Evolutionary conservation across 2,113 vertebrate genomes (phyloP), one percentile per base, ranked within the genome.

Genomic region (Atractosteus spatula): DNA sequence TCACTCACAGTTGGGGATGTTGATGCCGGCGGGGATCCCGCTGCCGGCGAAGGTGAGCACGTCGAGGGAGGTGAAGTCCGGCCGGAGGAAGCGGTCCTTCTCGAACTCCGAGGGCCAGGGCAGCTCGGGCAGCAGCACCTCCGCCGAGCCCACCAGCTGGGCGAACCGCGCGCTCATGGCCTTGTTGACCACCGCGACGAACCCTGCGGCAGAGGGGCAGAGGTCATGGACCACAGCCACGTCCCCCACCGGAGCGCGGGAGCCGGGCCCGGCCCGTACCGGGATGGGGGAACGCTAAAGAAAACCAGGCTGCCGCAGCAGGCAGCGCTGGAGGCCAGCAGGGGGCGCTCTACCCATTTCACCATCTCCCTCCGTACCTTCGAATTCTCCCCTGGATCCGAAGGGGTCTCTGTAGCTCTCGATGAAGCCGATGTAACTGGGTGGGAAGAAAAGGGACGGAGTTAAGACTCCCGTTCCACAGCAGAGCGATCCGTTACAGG

Each of bases 321-420:
- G 29, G 29, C 29, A 29, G 29, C 29, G 29, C 29, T 29, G 29
- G 29, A 29, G 29, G 29, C 29, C 29, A 29, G 29, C 29, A 29
- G 29, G 29, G 29, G 29, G 29, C 29, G 29, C 29, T 2, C 29
- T 29, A 29, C 29, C 29, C 29, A 29, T 29, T 29, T 29, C 29
- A 29, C 29, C 29, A 2, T 10, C 17, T 2, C 11, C 11, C 56
- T 1, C 63, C 61, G 73, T 86, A 94, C 95, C 95, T 95, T 97
- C 95, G 90, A 97, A 97, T 81, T 97, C 95, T 76, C 95, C 95
- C 66, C 95, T 90, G 83, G 95, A 96, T 71, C 95, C 95, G 71
- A 94, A 97, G 0, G 95, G 95, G 76, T 97, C 95, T 70, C 95
- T 90, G 89, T 97, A 97, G 86, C 95, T 97, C 83, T 97, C 95